Evolutionary conservation across 2,888 invertebrate species (phyloP).

Genomic region (Folsomia candida): DNA sequence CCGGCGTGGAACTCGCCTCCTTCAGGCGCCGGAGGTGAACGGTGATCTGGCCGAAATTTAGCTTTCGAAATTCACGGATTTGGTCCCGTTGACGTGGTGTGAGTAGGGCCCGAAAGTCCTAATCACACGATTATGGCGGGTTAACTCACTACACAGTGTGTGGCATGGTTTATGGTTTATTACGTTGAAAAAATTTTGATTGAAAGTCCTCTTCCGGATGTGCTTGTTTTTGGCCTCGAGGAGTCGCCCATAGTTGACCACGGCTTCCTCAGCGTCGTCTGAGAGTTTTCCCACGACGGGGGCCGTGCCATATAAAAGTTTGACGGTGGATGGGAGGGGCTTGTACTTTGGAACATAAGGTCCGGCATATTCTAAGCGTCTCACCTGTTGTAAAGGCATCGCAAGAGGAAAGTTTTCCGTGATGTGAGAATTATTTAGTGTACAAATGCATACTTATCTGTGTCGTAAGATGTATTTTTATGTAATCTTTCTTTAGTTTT

Average conservation of each 20-base stretch:
- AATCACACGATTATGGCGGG: neutral
- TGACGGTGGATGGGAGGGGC: neutral
- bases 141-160: neutral
- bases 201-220: neutral
- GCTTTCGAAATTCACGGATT: neutral
- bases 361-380: no score
- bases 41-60: neutral
- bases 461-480: no score
- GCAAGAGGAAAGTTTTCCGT: no score
- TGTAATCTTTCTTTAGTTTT: no score
- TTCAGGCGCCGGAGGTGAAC: neutral
- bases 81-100: neutral
- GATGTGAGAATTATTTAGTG: no score
- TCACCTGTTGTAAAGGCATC: no score
- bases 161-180: no score
- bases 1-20: neutral
- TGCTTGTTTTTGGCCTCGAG: neutral
- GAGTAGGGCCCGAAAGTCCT: neutral
- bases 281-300: neutral
- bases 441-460: no score
- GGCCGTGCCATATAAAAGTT: neutral
- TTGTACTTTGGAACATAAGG: conserved; percentile 23
- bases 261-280: conserved; percentile 1
- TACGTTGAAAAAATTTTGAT: neutral
- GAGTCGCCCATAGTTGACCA: neutral